Percentiles rank a stretch among this genome's conserved stretches.
Evolutionary conservation across 1,140 invertebrate genomes (phyloP).

Genomic region (Drosophila ogumai): DNA sequence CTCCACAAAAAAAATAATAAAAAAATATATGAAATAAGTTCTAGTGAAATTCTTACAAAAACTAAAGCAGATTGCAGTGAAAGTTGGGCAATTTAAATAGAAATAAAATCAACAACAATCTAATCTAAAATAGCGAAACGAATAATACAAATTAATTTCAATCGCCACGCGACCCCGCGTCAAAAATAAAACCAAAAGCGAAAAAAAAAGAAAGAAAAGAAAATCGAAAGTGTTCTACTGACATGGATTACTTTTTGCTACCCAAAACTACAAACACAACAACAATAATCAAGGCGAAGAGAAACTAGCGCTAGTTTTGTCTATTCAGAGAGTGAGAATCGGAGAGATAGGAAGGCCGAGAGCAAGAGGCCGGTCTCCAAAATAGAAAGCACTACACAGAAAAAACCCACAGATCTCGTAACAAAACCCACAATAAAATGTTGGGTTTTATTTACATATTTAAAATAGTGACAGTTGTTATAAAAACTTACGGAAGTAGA

Average conservation of each 20-base stretch:
- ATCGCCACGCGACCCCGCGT: conserved; percentile 54
- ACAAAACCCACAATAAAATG: background rate
- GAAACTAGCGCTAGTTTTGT: conserved; percentile 70
- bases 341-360: conserved; percentile 23
- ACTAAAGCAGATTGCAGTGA: conserved; percentile 38
- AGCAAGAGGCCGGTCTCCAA: conserved; percentile 38
- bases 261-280: conserved; percentile 50
- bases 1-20: background rate
- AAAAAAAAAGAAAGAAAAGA: conserved; percentile 45
- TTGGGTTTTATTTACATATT: background rate
- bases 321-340: conserved; percentile 50
- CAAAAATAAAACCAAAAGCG: conserved; percentile 36
- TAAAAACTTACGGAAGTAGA: background rate
- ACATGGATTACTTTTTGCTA: conserved; percentile 81
- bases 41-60: conserved; percentile 23
- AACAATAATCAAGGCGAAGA: conserved; percentile 39
- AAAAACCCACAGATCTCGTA: background rate
- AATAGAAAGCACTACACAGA: conserved; percentile 69
- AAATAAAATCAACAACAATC: conserved; percentile 33
- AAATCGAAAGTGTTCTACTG: conserved; percentile 85
- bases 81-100: conserved; percentile 40
- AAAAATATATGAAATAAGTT: conserved; percentile 29
- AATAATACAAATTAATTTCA: conserved; percentile 15
- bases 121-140: conserved; percentile 21
- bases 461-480: background rate